Percentiles rank a stretch among this genome's conserved stretches.
Evolutionary conservation across 2,888 invertebrate species (phyloP).

Genomic region (Mallateleia sp.): DNA sequence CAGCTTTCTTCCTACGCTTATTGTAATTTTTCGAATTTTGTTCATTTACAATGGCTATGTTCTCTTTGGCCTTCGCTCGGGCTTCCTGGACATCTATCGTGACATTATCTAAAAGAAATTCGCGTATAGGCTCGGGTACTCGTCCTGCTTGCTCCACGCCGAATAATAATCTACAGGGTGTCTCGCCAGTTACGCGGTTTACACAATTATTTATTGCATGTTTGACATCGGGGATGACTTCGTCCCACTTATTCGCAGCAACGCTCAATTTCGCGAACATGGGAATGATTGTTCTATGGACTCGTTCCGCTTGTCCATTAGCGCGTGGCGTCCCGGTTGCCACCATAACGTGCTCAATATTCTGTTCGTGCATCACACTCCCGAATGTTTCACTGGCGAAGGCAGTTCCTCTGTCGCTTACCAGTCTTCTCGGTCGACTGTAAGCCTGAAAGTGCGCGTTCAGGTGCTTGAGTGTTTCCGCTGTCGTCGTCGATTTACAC

Average conservation of each 20-base stretch:
- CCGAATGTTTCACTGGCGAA: not conserved
- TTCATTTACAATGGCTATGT: slow-evolving; percentile 76
- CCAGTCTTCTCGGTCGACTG: slow-evolving; percentile 82
- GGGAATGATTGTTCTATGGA: slow-evolving; percentile 81
- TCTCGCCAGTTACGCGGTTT: slow-evolving; percentile 77
- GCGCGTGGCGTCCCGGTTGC: slow-evolving; percentile 79
- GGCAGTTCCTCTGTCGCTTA: slow-evolving; percentile 83
- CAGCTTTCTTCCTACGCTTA: slow-evolving; percentile 75
- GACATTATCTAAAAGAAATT: slow-evolving; percentile 20
- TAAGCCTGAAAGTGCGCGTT: slow-evolving; percentile 80
- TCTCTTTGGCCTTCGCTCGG: slow-evolving; percentile 38
- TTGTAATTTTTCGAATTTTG: slow-evolving; percentile 81
- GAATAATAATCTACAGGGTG: slow-evolving; percentile 82
- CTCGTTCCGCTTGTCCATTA: slow-evolving; percentile 86
- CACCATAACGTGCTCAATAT: not conserved
- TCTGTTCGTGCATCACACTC: not conserved
- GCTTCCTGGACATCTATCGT: slow-evolving; percentile 58
- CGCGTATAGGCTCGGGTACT: slow-evolving; percentile 8
- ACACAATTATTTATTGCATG: slow-evolving; percentile 79
- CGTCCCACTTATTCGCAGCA: slow-evolving; percentile 51
- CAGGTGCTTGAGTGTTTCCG: slow-evolving; percentile 49
- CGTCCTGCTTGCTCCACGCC: slow-evolving; percentile 81
- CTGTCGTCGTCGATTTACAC: slow-evolving; percentile 11
- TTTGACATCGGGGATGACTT: slow-evolving; percentile 17
- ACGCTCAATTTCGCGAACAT: slow-evolving; percentile 42